Base-by-base conservation (phyloP, 2,888 invertebrate species). In the Sinopyrophorus schimmeli region DNA sequence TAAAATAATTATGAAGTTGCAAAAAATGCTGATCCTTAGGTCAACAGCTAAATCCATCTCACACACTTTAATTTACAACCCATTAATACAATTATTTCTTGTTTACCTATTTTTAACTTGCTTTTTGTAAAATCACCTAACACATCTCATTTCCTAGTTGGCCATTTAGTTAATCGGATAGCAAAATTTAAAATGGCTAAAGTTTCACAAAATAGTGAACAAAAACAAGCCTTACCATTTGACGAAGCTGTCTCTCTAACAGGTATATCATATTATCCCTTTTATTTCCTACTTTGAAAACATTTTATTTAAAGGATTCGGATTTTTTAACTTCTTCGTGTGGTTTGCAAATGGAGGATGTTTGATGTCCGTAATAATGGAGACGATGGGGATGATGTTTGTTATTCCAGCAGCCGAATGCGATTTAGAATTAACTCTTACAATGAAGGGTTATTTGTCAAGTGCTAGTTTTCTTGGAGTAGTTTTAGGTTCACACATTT, bases 391-490 rank as follows among this genome's bases (percentile, higher is more conserved):
- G 7, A 76, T 85, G 53, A 80, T 84, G 42, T 80, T 84, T 62
- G 78, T 86, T 27, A 75, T 83, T 63, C 84, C 85, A 3, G 78
- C 81, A 0, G 80, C 86, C 5, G 83, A 84, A 69, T 86, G 86
- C 57, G 86, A 86, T 66, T 71, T 86, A 16, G 64, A 76, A 1
- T 74, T 86, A n/a, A 76, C 78, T n/a, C 66, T 82, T 38, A 68
- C 75, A 7, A 77, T 82, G 59, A 79, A 84, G 59, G 84, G 85
- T 0, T 73, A 83, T 65, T 69, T 86, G 0, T 80, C 81, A 5
- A 83, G 84, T 2, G 78, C 83, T 35, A 82, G 83, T 1, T 86
- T 84, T 60, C 68, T 83, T 47, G 86, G 86, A 2, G 79, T 81
- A 58, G 73, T 81, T 27, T 61, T 75, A n/a, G 77, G 79, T 18